These are phyloP conservation scores for Cephalotes varians DNA, from an alignment of 2,888 invertebrate species.

Conservation along the genomic window DNA sequence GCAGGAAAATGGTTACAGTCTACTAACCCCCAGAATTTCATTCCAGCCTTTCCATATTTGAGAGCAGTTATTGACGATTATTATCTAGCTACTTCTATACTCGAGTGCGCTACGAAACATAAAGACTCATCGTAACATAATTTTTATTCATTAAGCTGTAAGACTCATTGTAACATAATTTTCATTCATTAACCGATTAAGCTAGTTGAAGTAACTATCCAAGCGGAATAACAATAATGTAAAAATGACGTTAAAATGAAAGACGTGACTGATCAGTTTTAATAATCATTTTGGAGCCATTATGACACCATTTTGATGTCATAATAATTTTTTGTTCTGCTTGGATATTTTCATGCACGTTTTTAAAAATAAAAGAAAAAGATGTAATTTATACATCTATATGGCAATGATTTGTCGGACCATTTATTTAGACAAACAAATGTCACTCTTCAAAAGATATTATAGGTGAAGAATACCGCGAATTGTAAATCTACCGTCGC, in stretches of 20 bases:
- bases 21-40: background rate
- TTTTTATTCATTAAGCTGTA: background rate
- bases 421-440: background rate
- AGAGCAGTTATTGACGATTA: background rate
- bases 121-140: background rate
- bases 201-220: too few species aligned
- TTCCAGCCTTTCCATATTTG: background rate
- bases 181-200: background rate
- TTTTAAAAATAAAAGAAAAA: background rate
- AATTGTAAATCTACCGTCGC: constrained; percentile 24
- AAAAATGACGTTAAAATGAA: too few species aligned
- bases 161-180: background rate
- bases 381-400: background rate
- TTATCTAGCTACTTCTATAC: background rate
- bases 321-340: too few species aligned
- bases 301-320: too few species aligned
- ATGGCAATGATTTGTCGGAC: background rate
- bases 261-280: too few species aligned
- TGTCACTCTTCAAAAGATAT: background rate
- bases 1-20: background rate
- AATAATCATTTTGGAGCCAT: too few species aligned
- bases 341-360: too few species aligned
- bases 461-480: background rate
- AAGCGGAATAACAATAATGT: too few species aligned
- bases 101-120: background rate